Evolutionary conservation across 2,888 invertebrate genomes (phyloP).

Genomic region (Nephrotoma appendiculata): DNA sequence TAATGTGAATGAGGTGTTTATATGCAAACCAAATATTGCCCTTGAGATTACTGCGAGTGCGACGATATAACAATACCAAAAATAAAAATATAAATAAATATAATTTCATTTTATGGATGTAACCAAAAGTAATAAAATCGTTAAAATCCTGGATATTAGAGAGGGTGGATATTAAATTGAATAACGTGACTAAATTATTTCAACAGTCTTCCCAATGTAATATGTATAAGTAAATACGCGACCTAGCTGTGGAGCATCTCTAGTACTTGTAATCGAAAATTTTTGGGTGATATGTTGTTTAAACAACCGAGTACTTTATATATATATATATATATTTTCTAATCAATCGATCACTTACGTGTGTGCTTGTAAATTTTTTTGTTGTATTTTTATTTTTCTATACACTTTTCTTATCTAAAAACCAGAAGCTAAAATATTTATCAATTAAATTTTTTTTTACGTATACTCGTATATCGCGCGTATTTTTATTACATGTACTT

Average conservation of each 20-base stretch:
- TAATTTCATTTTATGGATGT: not conserved
- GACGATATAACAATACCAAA: not conserved
- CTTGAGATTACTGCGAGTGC: not conserved
- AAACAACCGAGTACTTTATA: not conserved
- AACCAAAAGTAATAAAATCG: not conserved
- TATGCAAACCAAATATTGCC: conserved; percentile 1
- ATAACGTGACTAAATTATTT: conserved; percentile 2
- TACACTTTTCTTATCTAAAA: not conserved
- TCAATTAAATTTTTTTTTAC: not conserved
- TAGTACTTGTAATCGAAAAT: not conserved
- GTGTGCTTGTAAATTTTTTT: not conserved
- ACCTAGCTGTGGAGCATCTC: not conserved
- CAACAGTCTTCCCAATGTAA: not conserved
- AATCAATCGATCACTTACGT: conserved; percentile 2
- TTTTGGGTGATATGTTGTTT: not conserved
- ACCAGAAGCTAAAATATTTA: conserved; percentile 1
- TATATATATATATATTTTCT: not conserved
- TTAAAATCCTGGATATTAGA: not conserved
- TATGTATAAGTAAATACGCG: not conserved
- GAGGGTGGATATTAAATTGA: not conserved
- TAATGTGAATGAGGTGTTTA: conserved; percentile 3
- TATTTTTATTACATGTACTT: not conserved
- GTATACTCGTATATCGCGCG: not conserved
- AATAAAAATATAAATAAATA: not conserved
- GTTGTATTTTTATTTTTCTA: not conserved